phyloP scores from a whole-genome alignment of 1,140 invertebrate species.

The Micrasema longulum region DNA sequence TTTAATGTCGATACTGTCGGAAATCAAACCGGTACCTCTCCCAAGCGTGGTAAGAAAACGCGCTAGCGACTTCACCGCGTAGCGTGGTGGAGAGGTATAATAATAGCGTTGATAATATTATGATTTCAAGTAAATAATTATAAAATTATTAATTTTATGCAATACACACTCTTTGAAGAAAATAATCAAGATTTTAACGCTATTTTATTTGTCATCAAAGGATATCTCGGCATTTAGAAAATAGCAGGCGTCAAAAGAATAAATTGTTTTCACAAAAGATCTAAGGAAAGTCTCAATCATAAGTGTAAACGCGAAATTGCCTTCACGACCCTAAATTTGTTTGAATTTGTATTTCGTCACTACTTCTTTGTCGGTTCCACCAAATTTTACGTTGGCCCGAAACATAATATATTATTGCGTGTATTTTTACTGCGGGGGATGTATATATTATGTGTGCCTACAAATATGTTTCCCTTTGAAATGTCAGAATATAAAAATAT shows the following conservation, averaged over 20 bases:
- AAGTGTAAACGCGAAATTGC: conserved; percentile 11
- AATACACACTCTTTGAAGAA: too few relatives aligned
- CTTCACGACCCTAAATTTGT: conserved; percentile 10
- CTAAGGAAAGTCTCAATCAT: neutral
- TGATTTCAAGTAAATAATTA: too few relatives aligned
- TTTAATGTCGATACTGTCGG: too few relatives aligned
- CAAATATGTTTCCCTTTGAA: conserved; percentile 53
- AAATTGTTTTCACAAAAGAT: conserved; percentile 21
- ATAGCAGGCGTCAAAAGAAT: neutral
- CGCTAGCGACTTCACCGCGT: too few relatives aligned
- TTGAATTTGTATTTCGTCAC: conserved; percentile 12
- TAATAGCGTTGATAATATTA: too few relatives aligned
- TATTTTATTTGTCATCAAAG: too few relatives aligned
- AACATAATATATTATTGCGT: conserved; percentile 14
- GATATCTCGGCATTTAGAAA: neutral
- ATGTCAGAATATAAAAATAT: conserved; percentile 51
- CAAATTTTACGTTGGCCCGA: conserved; percentile 10
- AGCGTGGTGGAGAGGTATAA: too few relatives aligned
- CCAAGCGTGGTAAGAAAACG: too few relatives aligned
- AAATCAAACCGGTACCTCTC: too few relatives aligned
- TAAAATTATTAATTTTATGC: too few relatives aligned
- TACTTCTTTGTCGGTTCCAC: conserved; percentile 8
- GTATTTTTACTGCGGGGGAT: conserved; percentile 14
- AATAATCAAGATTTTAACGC: too few relatives aligned
- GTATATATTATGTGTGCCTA: conserved; percentile 9